Evolutionary conservation across 2,888 invertebrate species (phyloP).

Genomic region (Plutella xylostella): DNA sequence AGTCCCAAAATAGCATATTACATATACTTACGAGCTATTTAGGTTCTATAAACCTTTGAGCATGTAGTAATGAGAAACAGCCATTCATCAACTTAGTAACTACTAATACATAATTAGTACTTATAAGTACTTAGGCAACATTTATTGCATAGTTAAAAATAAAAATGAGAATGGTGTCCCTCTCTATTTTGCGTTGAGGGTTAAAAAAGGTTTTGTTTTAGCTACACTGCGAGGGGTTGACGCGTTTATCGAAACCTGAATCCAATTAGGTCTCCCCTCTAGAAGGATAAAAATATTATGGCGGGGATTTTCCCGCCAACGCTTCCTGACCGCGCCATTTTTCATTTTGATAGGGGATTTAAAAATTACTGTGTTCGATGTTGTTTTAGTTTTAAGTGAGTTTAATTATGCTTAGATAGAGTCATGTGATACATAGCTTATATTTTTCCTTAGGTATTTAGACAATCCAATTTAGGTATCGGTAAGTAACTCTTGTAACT

Average conservation of each 20-base stretch:
- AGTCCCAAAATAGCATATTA: no score
- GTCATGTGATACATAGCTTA: no score
- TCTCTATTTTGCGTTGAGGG: background rate
- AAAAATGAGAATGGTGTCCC: background rate
- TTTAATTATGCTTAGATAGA: background rate
- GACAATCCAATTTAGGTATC: no score
- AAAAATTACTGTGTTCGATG: background rate
- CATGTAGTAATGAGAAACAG: background rate
- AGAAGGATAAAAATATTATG: conserved; percentile 28
- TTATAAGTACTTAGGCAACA: background rate
- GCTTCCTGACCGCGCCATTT: background rate
- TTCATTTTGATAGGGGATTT: background rate
- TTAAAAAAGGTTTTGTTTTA: conserved; percentile 20
- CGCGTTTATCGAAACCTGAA: conserved; percentile 45
- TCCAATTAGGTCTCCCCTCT: conserved; percentile 37
- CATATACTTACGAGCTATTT: no score
- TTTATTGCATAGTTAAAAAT: background rate
- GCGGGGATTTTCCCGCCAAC: conserved; percentile 26
- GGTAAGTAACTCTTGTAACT: no score
- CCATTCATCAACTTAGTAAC: background rate
- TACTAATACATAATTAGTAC: background rate
- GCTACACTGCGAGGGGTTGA: conserved; percentile 24
- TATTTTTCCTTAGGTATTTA: no score
- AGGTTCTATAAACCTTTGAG: no score
- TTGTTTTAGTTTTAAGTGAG: background rate